A percentile compares a stretch with the other conserved stretches of the same genome.
Conservation (phyloP, 1,140 invertebrate genomes). For the Hermetia illucens region DNA sequence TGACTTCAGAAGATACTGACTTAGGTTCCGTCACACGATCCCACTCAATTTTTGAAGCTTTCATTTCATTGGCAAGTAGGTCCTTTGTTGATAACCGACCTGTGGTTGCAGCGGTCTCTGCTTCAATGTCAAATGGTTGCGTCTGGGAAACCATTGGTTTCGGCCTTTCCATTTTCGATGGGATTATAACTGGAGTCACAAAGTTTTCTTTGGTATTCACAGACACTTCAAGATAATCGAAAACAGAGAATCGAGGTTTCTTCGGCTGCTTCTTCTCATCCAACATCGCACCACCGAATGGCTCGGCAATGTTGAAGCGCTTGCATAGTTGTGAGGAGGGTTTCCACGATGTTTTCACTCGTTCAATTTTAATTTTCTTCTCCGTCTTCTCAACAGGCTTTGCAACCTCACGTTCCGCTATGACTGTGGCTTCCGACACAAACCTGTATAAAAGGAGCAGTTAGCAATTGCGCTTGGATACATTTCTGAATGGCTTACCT, state of each 20-base stretch:
- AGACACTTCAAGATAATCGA: conserved; percentile 52
- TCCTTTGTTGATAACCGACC: background rate
- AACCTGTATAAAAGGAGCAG: conserved; percentile 8
- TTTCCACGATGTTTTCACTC: conserved; percentile 61
- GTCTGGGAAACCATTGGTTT: no score
- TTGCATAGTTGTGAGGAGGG: conserved; percentile 78
- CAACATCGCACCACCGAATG: conserved; percentile 37
- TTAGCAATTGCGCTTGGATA: conserved; percentile 1
- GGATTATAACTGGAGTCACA: conserved; percentile 28
- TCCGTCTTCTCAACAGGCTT: conserved; percentile 9
- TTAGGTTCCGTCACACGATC: background rate
- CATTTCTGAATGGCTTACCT: conserved; percentile 27
- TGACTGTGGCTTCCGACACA: conserved; percentile 14
- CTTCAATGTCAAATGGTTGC: conserved; percentile 2
- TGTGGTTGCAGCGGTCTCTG: conserved; percentile 2
- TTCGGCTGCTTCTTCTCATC: conserved; percentile 35
- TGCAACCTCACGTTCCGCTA: conserved; percentile 10
- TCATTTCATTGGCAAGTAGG: background rate
- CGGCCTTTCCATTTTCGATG: conserved; percentile 16
- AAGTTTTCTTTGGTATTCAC: conserved; percentile 39
- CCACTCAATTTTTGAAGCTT: background rate
- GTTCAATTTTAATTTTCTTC: conserved; percentile 15
- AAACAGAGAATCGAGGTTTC: conserved; percentile 54
- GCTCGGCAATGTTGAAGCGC: conserved; percentile 89
- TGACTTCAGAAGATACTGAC: background rate